Base-by-base conservation (phyloP, 1,140 invertebrate species). In the Alviniconcha marisindica region DNA sequence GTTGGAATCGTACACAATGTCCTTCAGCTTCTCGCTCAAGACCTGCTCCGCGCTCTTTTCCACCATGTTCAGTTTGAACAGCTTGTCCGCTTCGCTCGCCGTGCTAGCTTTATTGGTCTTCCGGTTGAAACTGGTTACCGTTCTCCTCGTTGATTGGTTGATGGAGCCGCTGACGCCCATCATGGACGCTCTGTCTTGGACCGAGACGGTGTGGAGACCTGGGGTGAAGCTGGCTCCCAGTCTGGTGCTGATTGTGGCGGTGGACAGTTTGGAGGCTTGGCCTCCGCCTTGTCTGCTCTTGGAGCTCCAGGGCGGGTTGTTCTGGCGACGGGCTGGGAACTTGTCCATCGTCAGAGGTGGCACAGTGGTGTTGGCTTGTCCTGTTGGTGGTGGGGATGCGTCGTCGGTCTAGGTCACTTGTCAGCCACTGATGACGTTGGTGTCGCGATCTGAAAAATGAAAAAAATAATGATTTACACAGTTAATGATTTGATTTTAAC, bases 1-100 rank as follows among this genome's bases (percentile, higher is more conserved):
- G 0, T 44, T 56, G 24, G 91, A 66, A 33, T 91, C 87, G 77
- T 92, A 92, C 0, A 76, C 69, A 44, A 87, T 86, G 38, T 90
- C 87, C 10, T 87, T 60, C 51, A 92, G 82, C 73, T 84, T 77
- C 63, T 89, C 87, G 7, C 74, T 84, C 12, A 92, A 38, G 21
- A 91, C 86, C 28, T 87, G 79, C 69, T 92, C 86, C 2, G 87
- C 86, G 1, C 83, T 77, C 31, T 84, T 89, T 82, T 91, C 89
- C 21, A 92, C 85, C 10, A 86, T 80, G 40, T 81, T 36, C 31
- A 83, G 71, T 15, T 76, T 78, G 79, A 92, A 91, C 14, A 63
- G 51, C 42, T 77, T 85, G 54, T 87, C 82, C 12, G 74, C 83
- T 51, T 86, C 87, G 14, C 42, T 51, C 4, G 31, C 40, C 2